phyloP scores from a whole-genome alignment of 92 coral and sea anemone genomes.

The Paramuricea clavata region DNA sequence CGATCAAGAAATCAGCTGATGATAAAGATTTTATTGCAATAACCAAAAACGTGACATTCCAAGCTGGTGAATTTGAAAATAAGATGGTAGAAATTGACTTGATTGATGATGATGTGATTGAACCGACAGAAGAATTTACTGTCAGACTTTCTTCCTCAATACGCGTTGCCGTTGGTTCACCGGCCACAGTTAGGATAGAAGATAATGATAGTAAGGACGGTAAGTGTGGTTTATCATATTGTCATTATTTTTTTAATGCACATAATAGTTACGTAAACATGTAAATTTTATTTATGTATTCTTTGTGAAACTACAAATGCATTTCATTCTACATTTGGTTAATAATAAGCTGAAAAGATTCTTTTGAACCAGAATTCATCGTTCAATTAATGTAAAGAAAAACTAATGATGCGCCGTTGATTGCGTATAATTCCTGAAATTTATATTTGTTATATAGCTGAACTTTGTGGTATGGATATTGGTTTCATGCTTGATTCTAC shows the following conservation, averaged over 20 bases:
- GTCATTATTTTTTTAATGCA: too few relatives aligned
- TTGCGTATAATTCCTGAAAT: not conserved
- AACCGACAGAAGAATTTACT: constrained; percentile 1
- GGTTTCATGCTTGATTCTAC: constrained; percentile 87
- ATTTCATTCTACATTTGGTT: not conserved
- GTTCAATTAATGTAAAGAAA: too few relatives aligned
- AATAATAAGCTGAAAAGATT: not conserved
- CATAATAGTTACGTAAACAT: too few relatives aligned
- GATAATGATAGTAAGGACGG: constrained; percentile 1
- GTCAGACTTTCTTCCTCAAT: constrained; percentile 8
- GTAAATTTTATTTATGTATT: too few relatives aligned
- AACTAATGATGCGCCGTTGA: too few relatives aligned
- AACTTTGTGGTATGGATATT: constrained; percentile 69
- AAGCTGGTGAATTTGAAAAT: not conserved
- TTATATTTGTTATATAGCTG: not conserved
- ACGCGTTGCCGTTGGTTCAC: not conserved
- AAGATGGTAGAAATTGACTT: constrained; percentile 1
- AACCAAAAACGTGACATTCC: constrained; percentile 1
- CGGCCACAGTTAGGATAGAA: not conserved
- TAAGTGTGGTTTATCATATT: too few relatives aligned
- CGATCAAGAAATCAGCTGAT: not conserved
- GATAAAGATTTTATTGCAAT: not conserved
- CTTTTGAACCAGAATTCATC: not conserved
- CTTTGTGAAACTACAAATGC: not conserved
- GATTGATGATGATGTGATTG: constrained; percentile 4